Conservation (phyloP, 2,113 vertebrate genomes). For the Penelope pileata region DNA sequence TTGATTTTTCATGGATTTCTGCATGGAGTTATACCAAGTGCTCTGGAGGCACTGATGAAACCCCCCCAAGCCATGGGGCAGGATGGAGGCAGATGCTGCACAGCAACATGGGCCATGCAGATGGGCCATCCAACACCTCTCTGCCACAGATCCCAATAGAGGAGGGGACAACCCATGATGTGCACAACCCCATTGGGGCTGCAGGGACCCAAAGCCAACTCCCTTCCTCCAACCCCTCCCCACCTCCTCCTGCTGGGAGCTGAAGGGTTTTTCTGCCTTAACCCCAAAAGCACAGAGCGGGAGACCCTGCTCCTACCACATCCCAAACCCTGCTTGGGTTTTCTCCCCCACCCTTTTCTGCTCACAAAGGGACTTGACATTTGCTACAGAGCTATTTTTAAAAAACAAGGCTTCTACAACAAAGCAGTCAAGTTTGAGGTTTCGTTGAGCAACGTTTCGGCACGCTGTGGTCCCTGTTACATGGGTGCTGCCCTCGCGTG, state of each 20-base stretch:
- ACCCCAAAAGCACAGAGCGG: background rate
- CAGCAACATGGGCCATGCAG: background rate
- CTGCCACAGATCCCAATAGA: fast-evolving
- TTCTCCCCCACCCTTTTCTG: background rate
- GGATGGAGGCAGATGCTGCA: background rate
- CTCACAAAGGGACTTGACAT: fast-evolving
- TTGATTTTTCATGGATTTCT: background rate
- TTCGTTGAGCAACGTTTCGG: background rate
- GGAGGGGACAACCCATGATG: background rate
- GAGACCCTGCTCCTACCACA: background rate
- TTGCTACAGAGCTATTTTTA: background rate
- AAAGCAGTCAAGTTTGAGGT: background rate
- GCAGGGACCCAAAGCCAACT: background rate
- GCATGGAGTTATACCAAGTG: background rate
- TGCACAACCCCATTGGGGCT: background rate
- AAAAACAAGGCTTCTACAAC: background rate
- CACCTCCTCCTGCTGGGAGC: background rate
- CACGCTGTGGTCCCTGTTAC: background rate
- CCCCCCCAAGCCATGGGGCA: no score
- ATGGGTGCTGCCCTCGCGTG: background rate
- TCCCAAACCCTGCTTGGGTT: background rate
- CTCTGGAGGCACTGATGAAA: background rate
- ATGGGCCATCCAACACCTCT: background rate
- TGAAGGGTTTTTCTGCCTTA: background rate
- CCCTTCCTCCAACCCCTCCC: background rate